Conservation (phyloP, 2,113 vertebrate genomes). For the Ovis aries region DNA sequence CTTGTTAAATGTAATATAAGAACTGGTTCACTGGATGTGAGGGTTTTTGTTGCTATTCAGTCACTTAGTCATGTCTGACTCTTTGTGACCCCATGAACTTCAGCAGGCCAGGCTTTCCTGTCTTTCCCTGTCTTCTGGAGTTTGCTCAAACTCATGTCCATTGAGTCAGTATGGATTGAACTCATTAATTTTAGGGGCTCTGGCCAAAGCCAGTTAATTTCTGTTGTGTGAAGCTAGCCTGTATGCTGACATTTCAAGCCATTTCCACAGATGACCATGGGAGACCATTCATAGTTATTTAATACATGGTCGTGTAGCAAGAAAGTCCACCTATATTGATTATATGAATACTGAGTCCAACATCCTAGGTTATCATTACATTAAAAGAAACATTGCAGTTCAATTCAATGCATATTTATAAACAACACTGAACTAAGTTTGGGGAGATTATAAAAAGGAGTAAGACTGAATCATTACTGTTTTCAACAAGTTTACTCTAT, state of each 20-base stretch:
- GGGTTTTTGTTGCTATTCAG: not conserved
- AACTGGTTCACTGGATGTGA: not conserved
- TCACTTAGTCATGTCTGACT: not conserved
- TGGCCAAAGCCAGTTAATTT: not conserved
- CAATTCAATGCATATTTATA: not conserved
- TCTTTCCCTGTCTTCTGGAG: not conserved
- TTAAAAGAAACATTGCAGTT: not conserved
- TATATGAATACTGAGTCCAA: not conserved
- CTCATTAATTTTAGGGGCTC: not conserved
- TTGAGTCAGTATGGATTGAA: not conserved
- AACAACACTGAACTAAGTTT: not conserved
- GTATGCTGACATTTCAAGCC: conserved; percentile 6
- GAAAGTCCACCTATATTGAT: not conserved
- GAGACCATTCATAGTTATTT: not conserved
- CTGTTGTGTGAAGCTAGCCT: not conserved
- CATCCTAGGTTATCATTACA: not conserved
- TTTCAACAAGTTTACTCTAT: not conserved
- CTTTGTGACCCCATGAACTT: not conserved
- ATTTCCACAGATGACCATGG: not conserved
- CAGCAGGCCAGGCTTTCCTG: not conserved
- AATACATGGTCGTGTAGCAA: not conserved
- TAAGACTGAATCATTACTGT: not conserved
- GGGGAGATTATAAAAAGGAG: not conserved
- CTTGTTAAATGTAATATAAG: not conserved
- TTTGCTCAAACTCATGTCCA: not conserved